Evolutionary conservation across 1,140 invertebrate species (phyloP).

Genomic region (Eumaeus atala): DNA sequence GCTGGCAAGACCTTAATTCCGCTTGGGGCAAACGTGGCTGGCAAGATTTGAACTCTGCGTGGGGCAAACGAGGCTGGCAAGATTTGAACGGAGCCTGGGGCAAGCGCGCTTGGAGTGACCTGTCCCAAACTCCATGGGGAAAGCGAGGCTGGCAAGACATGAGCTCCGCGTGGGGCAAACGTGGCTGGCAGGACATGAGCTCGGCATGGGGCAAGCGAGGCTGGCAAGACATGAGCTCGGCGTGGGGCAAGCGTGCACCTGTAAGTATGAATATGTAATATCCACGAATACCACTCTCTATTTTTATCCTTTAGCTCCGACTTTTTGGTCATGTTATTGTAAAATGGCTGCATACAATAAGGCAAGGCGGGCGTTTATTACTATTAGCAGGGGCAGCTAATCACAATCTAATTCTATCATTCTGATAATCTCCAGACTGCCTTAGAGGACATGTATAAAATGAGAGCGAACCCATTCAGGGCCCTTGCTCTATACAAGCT

Average conservation of each 20-base stretch:
- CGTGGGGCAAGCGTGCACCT: constrained; percentile 77
- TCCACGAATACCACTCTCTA: too few relatives aligned
- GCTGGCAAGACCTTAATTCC: constrained; percentile 77
- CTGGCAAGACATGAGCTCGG: constrained; percentile 76
- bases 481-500: too few relatives aligned
- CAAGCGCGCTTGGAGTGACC: constrained; percentile 76
- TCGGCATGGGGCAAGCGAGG: constrained; percentile 76
- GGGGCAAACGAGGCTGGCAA: constrained; percentile 78
- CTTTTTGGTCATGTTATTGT: too few relatives aligned
- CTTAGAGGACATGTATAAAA: too few relatives aligned
- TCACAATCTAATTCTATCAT: too few relatives aligned
- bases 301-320: too few relatives aligned
- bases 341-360: too few relatives aligned
- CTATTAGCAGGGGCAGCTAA: too few relatives aligned
- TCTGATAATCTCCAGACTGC: too few relatives aligned
- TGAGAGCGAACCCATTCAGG: too few relatives aligned
- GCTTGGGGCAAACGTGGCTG: constrained; percentile 78
- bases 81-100: constrained; percentile 74
- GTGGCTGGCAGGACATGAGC: constrained; percentile 47
- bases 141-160: constrained; percentile 77
- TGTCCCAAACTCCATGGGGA: constrained; percentile 76
- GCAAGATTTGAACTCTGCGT: constrained; percentile 76
- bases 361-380: too few relatives aligned
- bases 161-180: constrained; percentile 77
- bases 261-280: constrained; percentile 35